Base-by-base conservation (phyloP, 2,888 invertebrate genomes). In the Rhimphoctona megacephalus region DNA sequence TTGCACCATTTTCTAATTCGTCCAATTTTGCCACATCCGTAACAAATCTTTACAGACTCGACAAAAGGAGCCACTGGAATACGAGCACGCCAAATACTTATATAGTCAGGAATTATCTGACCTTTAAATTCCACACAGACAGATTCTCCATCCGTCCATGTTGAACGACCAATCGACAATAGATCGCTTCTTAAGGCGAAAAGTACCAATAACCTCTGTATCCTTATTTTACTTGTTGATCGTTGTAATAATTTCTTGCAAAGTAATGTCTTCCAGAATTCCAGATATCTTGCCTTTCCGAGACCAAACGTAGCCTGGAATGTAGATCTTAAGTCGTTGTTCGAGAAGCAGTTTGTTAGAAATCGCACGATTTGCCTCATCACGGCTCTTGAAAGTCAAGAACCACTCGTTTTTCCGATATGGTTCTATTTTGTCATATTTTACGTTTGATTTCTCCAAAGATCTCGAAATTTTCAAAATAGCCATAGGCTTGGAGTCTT, bases 111-210 rank as follows among this genome's bases (percentile, higher is more conserved):
- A 3, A 85, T 36, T 4, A 19, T 1, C 8, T 49, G 46, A 7
- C 57, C 78, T 8, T 39, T 67, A 25, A 85, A 85, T 8, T 82
- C 79, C 0, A 79, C 1, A n/a, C 78, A 78, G 0, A 76, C 64
- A 6, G 82, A 57, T 9, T 83, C 78, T 9, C 67, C 39, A n/a
- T 67, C 39, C 2, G n/a, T 11, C 39, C 67, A 67, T 7, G n/a
- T 9, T 11, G 67, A 9, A 5, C 39, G 67, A 3, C 67, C 67
- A 11, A n/a, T 43, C 36, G 11, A 43, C 39, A 39, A 22, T n/a
- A 1, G 36, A 5, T 4, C 39, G 67, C 11, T 67, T 67, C 36
- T 36, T 36, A 11, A 67, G 39, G 4, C 67, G 39, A 22, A 36
- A 72, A 19, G 73, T 36, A 36, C 64, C 8, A 17, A 22, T 22